Conservation (phyloP, 1,140 invertebrate genomes). For the Formica exsecta region DNA sequence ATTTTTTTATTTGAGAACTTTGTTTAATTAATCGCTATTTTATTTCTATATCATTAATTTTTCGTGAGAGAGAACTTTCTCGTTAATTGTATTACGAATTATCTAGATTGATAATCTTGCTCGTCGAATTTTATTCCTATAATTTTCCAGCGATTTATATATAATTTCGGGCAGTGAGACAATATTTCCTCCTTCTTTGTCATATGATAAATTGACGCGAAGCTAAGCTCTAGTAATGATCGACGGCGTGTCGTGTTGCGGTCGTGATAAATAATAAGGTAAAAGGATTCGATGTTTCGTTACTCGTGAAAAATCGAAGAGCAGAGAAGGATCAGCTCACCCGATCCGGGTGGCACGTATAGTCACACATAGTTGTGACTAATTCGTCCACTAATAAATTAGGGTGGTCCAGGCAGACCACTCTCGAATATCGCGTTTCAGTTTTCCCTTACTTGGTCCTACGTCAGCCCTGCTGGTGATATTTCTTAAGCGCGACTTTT, state of each 20-base stretch:
- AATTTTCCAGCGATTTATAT: background rate
- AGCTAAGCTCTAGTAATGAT: constrained; percentile 12
- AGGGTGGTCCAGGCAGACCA: constrained; percentile 2
- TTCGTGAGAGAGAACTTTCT: background rate
- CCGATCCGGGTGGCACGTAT: constrained; percentile 8
- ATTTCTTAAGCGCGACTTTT: constrained; percentile 35
- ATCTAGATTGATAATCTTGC: background rate
- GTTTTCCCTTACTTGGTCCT: constrained; percentile 34
- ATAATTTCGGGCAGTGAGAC: background rate
- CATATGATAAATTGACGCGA: constrained; percentile 27
- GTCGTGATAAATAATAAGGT: constrained; percentile 66
- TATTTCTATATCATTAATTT: background rate
- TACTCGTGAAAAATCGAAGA: constrained; percentile 39
- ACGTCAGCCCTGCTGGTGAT: background rate
- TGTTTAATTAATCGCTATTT: background rate
- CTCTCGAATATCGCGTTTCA: constrained; percentile 62
- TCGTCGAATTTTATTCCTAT: background rate
- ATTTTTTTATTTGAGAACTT: background rate
- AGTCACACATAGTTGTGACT: constrained; percentile 46
- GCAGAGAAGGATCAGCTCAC: background rate
- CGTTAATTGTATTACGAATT: too few species aligned
- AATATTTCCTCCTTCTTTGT: background rate
- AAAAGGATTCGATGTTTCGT: constrained; percentile 62
- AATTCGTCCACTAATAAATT: constrained; percentile 65
- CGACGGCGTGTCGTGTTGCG: constrained; percentile 59